Conservation (phyloP, 1,140 invertebrate species). For the Aphaenogaster rudis region DNA sequence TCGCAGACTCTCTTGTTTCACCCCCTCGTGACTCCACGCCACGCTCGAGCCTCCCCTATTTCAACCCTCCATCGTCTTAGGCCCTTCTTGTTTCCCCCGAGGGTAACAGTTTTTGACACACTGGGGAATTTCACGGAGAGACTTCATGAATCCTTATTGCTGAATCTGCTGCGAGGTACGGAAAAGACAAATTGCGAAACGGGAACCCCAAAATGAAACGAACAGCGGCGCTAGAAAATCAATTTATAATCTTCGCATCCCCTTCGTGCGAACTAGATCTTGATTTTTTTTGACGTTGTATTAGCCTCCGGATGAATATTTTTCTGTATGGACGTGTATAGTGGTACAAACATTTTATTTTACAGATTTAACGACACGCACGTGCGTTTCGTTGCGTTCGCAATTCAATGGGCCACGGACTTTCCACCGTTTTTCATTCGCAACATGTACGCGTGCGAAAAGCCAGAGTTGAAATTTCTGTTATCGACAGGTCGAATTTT, state of each 20-base stretch:
- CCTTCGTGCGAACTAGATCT: background rate
- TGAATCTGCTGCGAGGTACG: slow-evolving; percentile 14
- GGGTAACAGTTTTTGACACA: slow-evolving; percentile 38
- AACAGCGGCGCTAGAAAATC: background rate
- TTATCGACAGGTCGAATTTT: slow-evolving; percentile 61
- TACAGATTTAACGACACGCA: slow-evolving; percentile 31
- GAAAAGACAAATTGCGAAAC: slow-evolving; percentile 10
- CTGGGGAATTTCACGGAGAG: background rate
- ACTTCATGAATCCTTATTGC: slow-evolving; percentile 40
- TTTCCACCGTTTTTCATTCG: slow-evolving; percentile 55
- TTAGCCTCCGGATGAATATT: background rate
- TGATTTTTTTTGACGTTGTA: background rate
- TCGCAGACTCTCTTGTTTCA: background rate
- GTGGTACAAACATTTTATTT: slow-evolving; percentile 32
- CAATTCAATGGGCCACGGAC: slow-evolving; percentile 41
- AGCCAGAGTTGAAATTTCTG: slow-evolving; percentile 55
- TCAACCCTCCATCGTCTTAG: background rate
- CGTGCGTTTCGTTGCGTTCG: slow-evolving; percentile 41
- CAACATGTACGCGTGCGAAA: slow-evolving; percentile 48
- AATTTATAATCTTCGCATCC: slow-evolving; percentile 1
- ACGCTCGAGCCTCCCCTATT: background rate
- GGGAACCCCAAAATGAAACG: background rate
- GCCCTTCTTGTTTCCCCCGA: slow-evolving; percentile 7
- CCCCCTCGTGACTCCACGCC: background rate
- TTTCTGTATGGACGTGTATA: background rate